phyloP scores from a whole-genome alignment of 2,888 invertebrate species.

The Xylota segnis region DNA sequence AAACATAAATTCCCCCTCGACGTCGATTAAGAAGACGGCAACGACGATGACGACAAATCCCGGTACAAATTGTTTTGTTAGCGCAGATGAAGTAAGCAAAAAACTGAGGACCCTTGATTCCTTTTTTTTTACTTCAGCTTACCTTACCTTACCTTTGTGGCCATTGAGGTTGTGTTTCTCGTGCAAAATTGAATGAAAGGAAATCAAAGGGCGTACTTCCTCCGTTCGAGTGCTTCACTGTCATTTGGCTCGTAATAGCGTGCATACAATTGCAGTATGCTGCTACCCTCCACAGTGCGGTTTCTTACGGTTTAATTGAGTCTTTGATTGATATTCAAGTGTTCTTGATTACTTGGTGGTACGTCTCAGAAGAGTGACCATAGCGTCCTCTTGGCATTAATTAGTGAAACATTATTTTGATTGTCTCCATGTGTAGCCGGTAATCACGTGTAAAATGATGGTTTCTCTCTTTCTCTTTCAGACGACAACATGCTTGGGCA shows the following conservation, averaged over 20 bases:
- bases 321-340: slow-evolving; percentile 67
- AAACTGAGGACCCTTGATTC: slow-evolving; percentile 39
- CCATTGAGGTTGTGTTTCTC: slow-evolving; percentile 40
- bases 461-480: slow-evolving; percentile 81
- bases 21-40: slow-evolving; percentile 65
- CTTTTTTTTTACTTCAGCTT: slow-evolving; percentile 20
- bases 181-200: slow-evolving; percentile 65
- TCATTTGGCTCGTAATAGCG: slow-evolving; percentile 58
- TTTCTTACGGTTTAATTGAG: slow-evolving; percentile 65
- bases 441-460: slow-evolving; percentile 46
- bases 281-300: slow-evolving; percentile 17
- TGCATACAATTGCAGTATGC: slow-evolving; percentile 44
- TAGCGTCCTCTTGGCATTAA: slow-evolving; percentile 46
- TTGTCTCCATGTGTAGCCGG: slow-evolving; percentile 15
- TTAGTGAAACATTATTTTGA: slow-evolving; percentile 64
- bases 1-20: slow-evolving; percentile 72
- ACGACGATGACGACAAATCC: slow-evolving; percentile 57
- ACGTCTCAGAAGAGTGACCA: slow-evolving; percentile 50
- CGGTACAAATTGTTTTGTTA: slow-evolving; percentile 71
- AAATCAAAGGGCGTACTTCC: slow-evolving; percentile 76
- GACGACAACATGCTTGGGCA: slow-evolving; percentile 88
- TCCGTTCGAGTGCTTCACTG: slow-evolving; percentile 66
- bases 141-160: slow-evolving; percentile 9
- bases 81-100: slow-evolving; percentile 31
- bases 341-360: slow-evolving; percentile 49